Evolutionary conservation across 1,140 invertebrate genomes (phyloP), one percentile per base, ranked within the genome.

Genomic region (Heliothis virescens): DNA sequence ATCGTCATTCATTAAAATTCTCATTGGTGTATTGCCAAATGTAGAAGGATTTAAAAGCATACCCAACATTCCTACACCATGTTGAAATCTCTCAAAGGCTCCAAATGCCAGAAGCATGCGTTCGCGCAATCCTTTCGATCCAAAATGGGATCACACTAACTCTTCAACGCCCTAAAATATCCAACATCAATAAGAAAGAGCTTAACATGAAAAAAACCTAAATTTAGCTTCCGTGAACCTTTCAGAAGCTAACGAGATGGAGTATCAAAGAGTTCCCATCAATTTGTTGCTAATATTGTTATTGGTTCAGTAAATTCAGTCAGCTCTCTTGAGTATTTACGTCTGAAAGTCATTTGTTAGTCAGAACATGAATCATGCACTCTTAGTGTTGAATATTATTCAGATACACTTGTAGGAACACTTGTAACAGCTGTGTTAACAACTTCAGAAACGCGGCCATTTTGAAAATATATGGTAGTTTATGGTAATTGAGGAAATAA

Each of bases 361-460:
- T 75, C 72, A 75, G 72, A 62, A 62, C 15, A 75, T 75, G 72
- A 75, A 62, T 75, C 72, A 75, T 75, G 34, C 55, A 60, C 13
- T 72, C 52, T 57, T 26, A 11, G 72, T 62, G 62, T 75, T 16
- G 7, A 62, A 60, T 62, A 11, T 15, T 13, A 72, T 52, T 41
- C 53, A 72, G 26, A 41, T 57, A 55, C 26, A 72, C 29, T 18
- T 48, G 48, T 21, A 65, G 34, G 34, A 16, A 65, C 18, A 57
- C 26, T 18, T 55, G 11, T 48, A 34, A 62, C 72, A 75, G 72
- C 72, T 75, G 72, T 75, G 57, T 60, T 62, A 60, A 75, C 16
- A 60, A n/a, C 18, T 62, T n/a, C 34, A 41, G 34, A 12, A 75
- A 15, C 26, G 57, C 41, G 34, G 55, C 57, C 72, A 62, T 75